These are phyloP conservation scores for Pycnomerus fuliginosus DNA, from an alignment of 2,888 invertebrate genomes.

Conservation along the genomic window DNA sequence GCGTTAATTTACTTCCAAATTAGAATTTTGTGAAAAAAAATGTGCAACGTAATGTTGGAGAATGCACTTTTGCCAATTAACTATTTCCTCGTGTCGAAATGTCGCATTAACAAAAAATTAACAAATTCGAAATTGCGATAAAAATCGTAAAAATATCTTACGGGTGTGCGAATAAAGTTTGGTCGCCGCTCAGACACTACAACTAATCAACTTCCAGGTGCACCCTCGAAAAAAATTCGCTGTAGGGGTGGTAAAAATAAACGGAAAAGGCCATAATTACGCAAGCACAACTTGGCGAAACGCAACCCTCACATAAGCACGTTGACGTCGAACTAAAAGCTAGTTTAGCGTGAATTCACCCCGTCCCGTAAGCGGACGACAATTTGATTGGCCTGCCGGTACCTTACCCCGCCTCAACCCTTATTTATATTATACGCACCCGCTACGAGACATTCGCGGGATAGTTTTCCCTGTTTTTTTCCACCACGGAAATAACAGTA, in stretches of 20 bases:
- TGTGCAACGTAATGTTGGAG: too few species aligned
- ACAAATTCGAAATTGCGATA: too few species aligned
- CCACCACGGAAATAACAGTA: too few species aligned
- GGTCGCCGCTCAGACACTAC: conserved; percentile 6
- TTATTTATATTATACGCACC: conserved; percentile 34
- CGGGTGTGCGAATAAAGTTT: too few species aligned
- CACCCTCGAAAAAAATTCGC: conserved; percentile 9
- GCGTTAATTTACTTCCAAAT: too few species aligned
- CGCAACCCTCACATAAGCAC: conserved; percentile 31
- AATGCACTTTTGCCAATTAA: too few species aligned
- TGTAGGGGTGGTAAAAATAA: conserved; percentile 10
- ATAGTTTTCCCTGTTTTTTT: not conserved
- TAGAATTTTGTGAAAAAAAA: too few species aligned
- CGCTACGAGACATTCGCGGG: conserved; percentile 14
- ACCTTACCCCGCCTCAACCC: conserved; percentile 38
- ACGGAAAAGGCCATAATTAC: conserved; percentile 9
- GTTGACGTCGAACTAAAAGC: conserved; percentile 26
- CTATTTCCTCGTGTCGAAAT: too few species aligned
- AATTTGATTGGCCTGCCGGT: conserved; percentile 42
- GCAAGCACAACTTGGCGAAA: conserved; percentile 19
- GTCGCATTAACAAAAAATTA: too few species aligned
- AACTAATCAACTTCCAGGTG: conserved; percentile 12
- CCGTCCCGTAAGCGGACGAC: conserved; percentile 48
- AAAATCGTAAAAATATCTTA: too few species aligned
- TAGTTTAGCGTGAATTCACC: conserved; percentile 42